phyloP scores from a whole-genome alignment of 2,888 invertebrate species.

The Liopterus haemorrhoidalis region DNA sequence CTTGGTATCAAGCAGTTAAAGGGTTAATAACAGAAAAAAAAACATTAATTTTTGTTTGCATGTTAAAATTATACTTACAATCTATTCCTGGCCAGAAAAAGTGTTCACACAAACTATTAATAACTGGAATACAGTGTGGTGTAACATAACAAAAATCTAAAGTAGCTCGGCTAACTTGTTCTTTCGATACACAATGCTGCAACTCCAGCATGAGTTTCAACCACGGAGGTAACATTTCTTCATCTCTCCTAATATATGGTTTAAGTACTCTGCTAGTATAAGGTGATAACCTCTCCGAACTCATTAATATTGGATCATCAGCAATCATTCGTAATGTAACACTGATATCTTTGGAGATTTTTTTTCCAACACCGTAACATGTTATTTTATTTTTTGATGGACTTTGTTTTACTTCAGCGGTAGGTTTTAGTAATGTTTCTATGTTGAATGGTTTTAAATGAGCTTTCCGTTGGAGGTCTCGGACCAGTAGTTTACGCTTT shows the following conservation, averaged over 20 bases:
- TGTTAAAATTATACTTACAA: constrained; percentile 52
- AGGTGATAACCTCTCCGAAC: constrained; percentile 66
- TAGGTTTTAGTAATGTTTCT: too few relatives aligned
- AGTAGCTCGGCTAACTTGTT: constrained; percentile 39
- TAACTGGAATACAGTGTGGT: constrained; percentile 80
- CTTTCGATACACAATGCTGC: constrained; percentile 50
- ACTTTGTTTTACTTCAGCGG: too few relatives aligned
- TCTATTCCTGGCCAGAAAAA: constrained; percentile 93
- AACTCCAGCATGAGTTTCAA: constrained; percentile 63
- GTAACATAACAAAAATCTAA: constrained; percentile 83
- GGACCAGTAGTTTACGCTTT: too few relatives aligned
- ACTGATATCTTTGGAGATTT: constrained; percentile 37
- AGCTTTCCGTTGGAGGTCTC: too few relatives aligned
- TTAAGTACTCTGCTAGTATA: constrained; percentile 68
- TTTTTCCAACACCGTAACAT: too few relatives aligned
- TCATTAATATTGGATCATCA: constrained; percentile 48
- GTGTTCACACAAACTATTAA: constrained; percentile 75
- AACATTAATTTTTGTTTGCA: background rate
- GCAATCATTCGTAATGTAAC: constrained; percentile 52
- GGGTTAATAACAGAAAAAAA: background rate
- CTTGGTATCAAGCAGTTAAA: too few relatives aligned
- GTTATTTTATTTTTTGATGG: too few relatives aligned
- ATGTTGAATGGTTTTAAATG: too few relatives aligned
- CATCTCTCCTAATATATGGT: constrained; percentile 77
- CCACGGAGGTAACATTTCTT: constrained; percentile 62